phyloP scores from a whole-genome alignment of 2,797 vertebrate genomes.

The Syncerus caffer region DNA sequence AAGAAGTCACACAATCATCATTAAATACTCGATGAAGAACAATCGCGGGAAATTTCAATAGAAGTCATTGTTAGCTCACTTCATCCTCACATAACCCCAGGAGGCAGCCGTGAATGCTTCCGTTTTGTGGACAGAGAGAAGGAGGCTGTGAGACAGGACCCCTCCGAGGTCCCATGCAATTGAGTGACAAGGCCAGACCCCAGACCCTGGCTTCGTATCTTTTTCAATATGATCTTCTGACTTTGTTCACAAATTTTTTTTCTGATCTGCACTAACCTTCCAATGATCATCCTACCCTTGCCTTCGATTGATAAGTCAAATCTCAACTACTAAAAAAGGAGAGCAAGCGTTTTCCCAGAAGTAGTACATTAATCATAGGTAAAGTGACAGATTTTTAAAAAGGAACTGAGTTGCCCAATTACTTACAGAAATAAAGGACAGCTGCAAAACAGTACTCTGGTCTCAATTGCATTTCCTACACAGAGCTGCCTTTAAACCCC shows the following conservation, averaged over 20 bases:
- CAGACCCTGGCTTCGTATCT: background rate
- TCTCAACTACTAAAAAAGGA: background rate
- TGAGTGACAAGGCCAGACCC: fast-evolving
- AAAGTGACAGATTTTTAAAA: background rate
- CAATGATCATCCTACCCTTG: background rate
- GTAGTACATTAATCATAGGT: background rate
- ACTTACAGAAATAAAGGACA: background rate
- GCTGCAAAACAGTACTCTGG: background rate
- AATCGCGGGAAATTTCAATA: no score
- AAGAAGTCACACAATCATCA: background rate
- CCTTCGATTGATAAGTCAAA: background rate
- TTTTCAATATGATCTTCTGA: background rate
- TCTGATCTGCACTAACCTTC: background rate
- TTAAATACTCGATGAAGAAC: background rate
- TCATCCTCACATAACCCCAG: background rate
- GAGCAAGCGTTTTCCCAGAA: background rate
- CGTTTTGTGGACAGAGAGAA: background rate
- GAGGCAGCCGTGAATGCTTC: fast-evolving
- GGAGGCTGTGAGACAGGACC: background rate
- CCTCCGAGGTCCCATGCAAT: background rate
- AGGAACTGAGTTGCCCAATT: background rate
- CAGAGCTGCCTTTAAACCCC: fast-evolving
- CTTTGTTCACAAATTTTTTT: background rate
- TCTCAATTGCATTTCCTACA: background rate
- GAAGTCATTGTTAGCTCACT: fast-evolving